Conservation (phyloP, 2,113 vertebrate species). For the Pelvicachromis taeniatus region DNA sequence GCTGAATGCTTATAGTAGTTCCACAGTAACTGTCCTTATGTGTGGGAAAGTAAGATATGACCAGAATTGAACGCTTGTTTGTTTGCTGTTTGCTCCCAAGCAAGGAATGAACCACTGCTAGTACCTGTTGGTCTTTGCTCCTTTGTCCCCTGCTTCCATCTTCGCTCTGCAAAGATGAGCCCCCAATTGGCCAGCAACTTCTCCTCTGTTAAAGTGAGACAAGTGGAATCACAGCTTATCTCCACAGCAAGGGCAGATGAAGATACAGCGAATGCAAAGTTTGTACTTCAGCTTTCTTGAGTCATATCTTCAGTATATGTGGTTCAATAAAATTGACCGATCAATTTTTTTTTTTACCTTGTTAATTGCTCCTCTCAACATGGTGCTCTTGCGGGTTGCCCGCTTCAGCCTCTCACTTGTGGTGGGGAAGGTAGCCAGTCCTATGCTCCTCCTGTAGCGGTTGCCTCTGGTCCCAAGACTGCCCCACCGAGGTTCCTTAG, state of each 20-base stretch:
- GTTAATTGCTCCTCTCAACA: conserved; percentile 65
- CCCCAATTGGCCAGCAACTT: conserved; percentile 74
- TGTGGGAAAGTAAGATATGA: not conserved
- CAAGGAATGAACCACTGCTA: not conserved
- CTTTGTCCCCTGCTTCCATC: conserved; percentile 78
- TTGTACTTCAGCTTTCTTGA: not conserved
- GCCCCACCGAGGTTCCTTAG: conserved; percentile 67
- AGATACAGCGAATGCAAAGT: not conserved
- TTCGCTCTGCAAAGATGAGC: conserved; percentile 71
- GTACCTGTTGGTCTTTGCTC: conserved; percentile 75
- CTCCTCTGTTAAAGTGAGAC: conserved; percentile 69
- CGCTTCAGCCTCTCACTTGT: conserved; percentile 85
- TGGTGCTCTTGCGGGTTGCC: conserved; percentile 82
- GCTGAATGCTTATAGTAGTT: not conserved
- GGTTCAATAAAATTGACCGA: not conserved
- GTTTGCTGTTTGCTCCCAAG: not conserved
- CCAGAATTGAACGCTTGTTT: not conserved
- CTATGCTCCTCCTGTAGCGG: conserved; percentile 63
- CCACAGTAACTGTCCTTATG: not conserved
- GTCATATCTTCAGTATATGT: not conserved
- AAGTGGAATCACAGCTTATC: not conserved
- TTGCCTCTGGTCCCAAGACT: conserved; percentile 53
- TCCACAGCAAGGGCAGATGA: not conserved
- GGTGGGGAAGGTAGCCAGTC: conserved; percentile 72
- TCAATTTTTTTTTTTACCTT: conserved; percentile 52